Conservation (phyloP, 2,888 invertebrate genomes). For the Steromphala cineraria region DNA sequence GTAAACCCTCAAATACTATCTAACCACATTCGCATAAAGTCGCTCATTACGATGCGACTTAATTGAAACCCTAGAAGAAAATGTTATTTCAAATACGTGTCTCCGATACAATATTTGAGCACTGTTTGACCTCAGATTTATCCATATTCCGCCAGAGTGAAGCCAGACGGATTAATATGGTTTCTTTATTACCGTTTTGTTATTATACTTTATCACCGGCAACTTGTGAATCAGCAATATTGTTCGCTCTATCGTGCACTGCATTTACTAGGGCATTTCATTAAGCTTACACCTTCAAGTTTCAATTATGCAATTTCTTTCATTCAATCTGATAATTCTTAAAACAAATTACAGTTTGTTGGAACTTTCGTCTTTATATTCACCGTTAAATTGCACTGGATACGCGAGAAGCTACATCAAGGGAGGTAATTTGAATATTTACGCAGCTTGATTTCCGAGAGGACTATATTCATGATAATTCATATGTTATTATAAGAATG, state of each 20-base stretch:
- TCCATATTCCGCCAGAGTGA: not conserved
- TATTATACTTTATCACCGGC: not conserved
- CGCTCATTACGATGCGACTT: too few species aligned
- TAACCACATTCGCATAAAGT: too few species aligned
- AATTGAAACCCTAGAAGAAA: too few species aligned
- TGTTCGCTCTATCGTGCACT: not conserved
- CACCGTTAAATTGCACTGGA: not conserved
- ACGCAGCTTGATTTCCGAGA: too few species aligned
- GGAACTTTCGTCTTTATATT: not conserved
- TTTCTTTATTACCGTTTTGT: not conserved
- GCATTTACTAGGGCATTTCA: not conserved
- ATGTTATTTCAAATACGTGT: too few species aligned
- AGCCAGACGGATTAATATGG: conserved; percentile 4
- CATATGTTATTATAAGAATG: too few species aligned
- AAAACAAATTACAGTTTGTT: not conserved
- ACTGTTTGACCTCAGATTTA: too few species aligned
- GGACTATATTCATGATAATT: too few species aligned
- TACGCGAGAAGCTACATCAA: not conserved
- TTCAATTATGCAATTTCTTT: not conserved
- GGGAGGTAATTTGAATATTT: not conserved
- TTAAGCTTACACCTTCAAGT: not conserved
- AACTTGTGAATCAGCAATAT: not conserved
- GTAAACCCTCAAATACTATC: too few species aligned
- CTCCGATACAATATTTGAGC: too few species aligned
- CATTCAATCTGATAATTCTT: not conserved